phyloP scores from a whole-genome alignment of 2,888 invertebrate genomes.

The Eucriotettix oculatus region DNA sequence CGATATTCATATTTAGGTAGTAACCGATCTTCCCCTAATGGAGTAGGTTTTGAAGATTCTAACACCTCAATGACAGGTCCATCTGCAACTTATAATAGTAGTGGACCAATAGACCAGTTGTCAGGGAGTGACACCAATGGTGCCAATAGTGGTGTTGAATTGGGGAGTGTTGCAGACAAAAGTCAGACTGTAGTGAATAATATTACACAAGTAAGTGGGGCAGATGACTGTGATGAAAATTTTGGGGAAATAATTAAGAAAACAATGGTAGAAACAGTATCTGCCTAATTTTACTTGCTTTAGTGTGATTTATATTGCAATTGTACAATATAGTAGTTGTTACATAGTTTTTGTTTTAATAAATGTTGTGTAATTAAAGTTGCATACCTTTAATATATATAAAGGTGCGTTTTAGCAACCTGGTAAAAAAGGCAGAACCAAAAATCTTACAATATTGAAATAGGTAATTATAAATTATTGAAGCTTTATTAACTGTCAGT shows the following conservation, averaged over 20 bases:
- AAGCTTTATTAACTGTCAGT: no score
- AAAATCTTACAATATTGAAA: no score
- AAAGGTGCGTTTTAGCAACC: no score
- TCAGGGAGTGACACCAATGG: slow-evolving; percentile 1
- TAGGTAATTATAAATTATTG: no score
- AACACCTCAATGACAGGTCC: slow-evolving; percentile 7
- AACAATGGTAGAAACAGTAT: slow-evolving; percentile 80
- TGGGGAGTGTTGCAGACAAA: not conserved
- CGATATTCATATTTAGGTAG: slow-evolving; percentile 34
- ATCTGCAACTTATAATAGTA: slow-evolving; percentile 9
- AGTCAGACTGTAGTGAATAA: slow-evolving; percentile 2
- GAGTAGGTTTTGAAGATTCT: slow-evolving; percentile 6
- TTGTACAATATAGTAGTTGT: no score
- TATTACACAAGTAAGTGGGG: slow-evolving; percentile 8
- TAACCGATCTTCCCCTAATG: slow-evolving; percentile 19
- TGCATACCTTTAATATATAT: no score
- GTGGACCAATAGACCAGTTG: slow-evolving; percentile 5
- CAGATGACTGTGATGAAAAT: slow-evolving; percentile 47
- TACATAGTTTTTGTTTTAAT: no score
- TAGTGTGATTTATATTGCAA: no score
- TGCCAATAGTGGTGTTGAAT: not conserved
- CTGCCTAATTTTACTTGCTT: slow-evolving; percentile 38
- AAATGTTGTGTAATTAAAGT: no score
- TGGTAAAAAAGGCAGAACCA: no score
- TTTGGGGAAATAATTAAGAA: slow-evolving; percentile 86